Evolutionary conservation across 2,888 invertebrate genomes (phyloP).

Genomic region (Cosmia pyralina): DNA sequence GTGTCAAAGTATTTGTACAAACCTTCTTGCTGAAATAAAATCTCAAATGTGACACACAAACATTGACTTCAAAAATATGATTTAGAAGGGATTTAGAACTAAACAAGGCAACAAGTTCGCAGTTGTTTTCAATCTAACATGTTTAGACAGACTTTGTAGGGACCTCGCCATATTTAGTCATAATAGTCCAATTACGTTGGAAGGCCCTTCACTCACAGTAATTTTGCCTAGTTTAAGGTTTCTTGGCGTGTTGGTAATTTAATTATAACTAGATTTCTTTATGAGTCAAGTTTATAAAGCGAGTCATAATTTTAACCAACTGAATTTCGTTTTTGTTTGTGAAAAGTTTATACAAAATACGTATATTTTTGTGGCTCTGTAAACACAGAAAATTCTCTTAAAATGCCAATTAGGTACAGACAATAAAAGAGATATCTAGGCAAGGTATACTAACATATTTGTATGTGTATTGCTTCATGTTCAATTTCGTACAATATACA

Average conservation of each 20-base stretch:
- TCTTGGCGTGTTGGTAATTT: slow-evolving; percentile 14
- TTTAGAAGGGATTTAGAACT: slow-evolving; percentile 32
- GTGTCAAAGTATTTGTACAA: too few relatives aligned
- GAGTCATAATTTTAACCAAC: too few relatives aligned
- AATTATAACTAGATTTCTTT: slow-evolving; percentile 19
- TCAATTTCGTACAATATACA: too few relatives aligned
- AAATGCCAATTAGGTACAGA: background rate
- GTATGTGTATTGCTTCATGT: too few relatives aligned
- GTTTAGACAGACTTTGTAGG: slow-evolving; percentile 35
- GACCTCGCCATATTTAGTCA: slow-evolving; percentile 47
- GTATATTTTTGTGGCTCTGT: too few relatives aligned
- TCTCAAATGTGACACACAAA: background rate
- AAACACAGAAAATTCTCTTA: background rate
- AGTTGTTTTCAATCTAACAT: slow-evolving; percentile 48
- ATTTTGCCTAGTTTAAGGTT: slow-evolving; percentile 38
- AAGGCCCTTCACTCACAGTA: slow-evolving; percentile 48
- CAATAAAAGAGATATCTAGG: too few relatives aligned
- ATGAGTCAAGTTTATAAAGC: background rate
- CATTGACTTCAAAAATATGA: slow-evolving; percentile 14
- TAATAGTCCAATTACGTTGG: slow-evolving; percentile 56
- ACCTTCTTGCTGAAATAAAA: background rate
- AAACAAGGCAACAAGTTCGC: slow-evolving; percentile 37
- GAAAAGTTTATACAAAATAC: too few relatives aligned
- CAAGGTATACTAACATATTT: too few relatives aligned
- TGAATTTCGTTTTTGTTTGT: too few relatives aligned